A percentile compares a stretch with the other conserved stretches of the same genome.
phyloP scores from a whole-genome alignment of 2,888 invertebrate species.

The Perithous albicinctus region DNA sequence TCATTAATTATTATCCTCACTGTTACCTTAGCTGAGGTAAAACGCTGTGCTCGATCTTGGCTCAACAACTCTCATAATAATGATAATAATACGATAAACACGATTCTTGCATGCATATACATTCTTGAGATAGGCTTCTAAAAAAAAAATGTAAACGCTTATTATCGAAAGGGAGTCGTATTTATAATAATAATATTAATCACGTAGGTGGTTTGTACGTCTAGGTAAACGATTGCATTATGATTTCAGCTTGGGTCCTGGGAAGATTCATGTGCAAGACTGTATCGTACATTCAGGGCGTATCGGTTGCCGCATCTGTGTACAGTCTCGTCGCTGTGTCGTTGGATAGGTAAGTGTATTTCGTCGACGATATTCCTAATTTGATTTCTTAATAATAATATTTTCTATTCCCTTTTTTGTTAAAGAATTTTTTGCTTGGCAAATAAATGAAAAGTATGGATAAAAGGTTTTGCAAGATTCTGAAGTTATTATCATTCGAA shows the following conservation, averaged over 20 bases:
- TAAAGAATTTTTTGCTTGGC: too few species aligned
- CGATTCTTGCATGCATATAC: constrained; percentile 32
- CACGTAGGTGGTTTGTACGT: not conserved
- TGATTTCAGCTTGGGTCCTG: constrained; percentile 94
- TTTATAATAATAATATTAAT: constrained; percentile 11
- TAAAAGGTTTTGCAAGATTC: too few species aligned
- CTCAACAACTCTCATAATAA: constrained; percentile 41
- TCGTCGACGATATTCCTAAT: not conserved
- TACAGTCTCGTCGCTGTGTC: constrained; percentile 98
- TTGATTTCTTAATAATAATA: not conserved
- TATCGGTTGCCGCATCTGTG: constrained; percentile 97
- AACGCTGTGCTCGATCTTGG: constrained; percentile 52
- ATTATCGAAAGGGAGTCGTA: constrained; percentile 23
- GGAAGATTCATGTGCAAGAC: constrained; percentile 98
- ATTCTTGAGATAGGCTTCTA: constrained; percentile 12
- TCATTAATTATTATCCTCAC: constrained; percentile 64
- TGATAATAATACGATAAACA: constrained; percentile 43
- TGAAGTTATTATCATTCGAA: too few species aligned
- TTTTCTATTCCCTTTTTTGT: not conserved
- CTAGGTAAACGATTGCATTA: constrained; percentile 18
- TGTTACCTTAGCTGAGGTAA: constrained; percentile 6
- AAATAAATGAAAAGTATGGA: too few species aligned
- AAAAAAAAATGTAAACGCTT: constrained; percentile 1
- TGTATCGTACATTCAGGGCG: constrained; percentile 97
- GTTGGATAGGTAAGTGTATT: constrained; percentile 92